Evolutionary conservation across 2,888 invertebrate genomes (phyloP).

Genomic region (Apeira syringaria): DNA sequence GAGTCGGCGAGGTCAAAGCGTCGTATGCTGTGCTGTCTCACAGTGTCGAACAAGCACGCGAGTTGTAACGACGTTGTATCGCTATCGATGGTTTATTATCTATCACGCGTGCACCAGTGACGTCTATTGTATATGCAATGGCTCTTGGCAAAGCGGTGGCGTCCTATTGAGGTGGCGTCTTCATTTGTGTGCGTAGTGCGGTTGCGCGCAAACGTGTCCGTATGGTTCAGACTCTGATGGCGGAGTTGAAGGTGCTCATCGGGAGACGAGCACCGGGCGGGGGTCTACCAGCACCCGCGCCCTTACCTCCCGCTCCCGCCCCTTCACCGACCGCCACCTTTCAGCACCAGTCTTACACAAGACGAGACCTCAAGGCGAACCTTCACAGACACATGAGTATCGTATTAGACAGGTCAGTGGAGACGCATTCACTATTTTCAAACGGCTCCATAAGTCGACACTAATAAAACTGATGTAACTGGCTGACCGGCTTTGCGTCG

Average conservation of each 20-base stretch:
- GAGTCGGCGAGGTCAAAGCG: constrained; percentile 75
- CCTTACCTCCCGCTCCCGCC: constrained; percentile 45
- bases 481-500: no score
- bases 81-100: constrained; percentile 70
- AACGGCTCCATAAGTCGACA: neutral
- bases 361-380: constrained; percentile 77
- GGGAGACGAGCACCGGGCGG: constrained; percentile 75
- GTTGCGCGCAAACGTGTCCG: constrained; percentile 71
- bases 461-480: neutral
- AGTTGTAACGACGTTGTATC: constrained; percentile 70
- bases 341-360: constrained; percentile 66
- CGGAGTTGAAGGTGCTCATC: constrained; percentile 80
- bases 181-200: constrained; percentile 67
- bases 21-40: constrained; percentile 45
- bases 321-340: constrained; percentile 21
- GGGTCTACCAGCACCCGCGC: constrained; percentile 49
- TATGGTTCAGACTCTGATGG: constrained; percentile 81
- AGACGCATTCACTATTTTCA: constrained; percentile 6
- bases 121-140: constrained; percentile 72
- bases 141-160: constrained; percentile 69
- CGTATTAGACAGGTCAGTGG: constrained; percentile 79
- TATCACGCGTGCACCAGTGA: constrained; percentile 77
- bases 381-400: constrained; percentile 81
- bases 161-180: constrained; percentile 62
- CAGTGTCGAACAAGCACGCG: constrained; percentile 77